Evolutionary conservation across 1,140 invertebrate genomes (phyloP), one percentile per base, ranked within the genome.

Genomic region (Drosophila bocki): DNA sequence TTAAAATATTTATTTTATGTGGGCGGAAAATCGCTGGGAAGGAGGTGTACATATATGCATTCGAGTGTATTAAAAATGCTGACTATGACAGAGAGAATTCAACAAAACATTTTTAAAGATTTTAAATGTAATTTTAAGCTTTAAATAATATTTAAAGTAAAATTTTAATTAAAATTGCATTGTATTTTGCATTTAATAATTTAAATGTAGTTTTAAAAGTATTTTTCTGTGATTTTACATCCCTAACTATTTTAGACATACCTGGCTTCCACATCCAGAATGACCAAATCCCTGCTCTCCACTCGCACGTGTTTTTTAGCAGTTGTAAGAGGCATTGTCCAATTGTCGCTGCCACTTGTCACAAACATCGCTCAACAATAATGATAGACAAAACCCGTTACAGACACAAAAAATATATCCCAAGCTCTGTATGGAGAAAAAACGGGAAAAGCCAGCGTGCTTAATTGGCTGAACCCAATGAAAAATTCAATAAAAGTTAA

Each of bases 1-100:
- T 80, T 78, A 84, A 87, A 87, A 87, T 87, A 87, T 87, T 87
- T 87, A 88, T 84, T 88, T 83, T 78, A 70, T 87, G 62, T 79
- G 64, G 54, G 63, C 4, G 70, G n/a, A 41, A 45, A 44, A 33
- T 48, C 17, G 19, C 11, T 15, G 37, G 17, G 11, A 17, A 48
- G 44, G 35, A 22, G 29, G n/a, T 7, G 29, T 60, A 51, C 39
- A 57, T 37, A 45, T 32, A 39, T 37, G 39, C 19, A 35, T 29
- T 11, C 8, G 35, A 37, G 33, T 35, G 50, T n/a, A 41, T 58
- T 71, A 22, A 58, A 58, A 71, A 58, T 51, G 65, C 75, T 82
- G 80, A 79, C 63, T 54, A 42, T 37, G 41, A 47, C 59, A 42
- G 57, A 42, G 48, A n/a, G 3, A 61, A 69, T 42, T 75, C 69